These are phyloP conservation scores for Protobothrops flavoviridis DNA, from an alignment of 2,113 vertebrate species.

Conservation along the genomic window DNA sequence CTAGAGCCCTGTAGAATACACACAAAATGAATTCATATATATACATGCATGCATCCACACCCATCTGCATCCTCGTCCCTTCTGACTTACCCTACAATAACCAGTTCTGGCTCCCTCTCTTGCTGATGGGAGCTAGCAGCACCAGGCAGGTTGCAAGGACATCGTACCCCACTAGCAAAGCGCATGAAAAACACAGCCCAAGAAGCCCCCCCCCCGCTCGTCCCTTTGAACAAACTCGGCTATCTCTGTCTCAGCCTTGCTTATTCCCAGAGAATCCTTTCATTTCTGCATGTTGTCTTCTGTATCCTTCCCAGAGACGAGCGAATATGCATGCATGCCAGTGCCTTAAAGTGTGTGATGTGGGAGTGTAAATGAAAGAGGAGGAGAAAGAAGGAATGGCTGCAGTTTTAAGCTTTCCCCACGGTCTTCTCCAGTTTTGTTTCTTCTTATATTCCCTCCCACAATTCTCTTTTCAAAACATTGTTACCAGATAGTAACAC, in stretches of 20 bases:
- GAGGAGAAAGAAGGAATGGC: background rate
- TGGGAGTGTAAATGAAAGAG: background rate
- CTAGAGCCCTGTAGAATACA: background rate
- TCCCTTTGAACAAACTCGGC: background rate
- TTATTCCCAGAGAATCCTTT: background rate
- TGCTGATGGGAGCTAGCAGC: slow-evolving; percentile 7
- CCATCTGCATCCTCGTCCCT: background rate
- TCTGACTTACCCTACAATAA: slow-evolving; percentile 68
- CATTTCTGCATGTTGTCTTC: background rate
- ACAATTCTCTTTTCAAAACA: background rate
- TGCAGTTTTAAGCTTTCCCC: slow-evolving; percentile 7
- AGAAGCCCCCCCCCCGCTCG: background rate
- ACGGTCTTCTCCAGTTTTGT: background rate
- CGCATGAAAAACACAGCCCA: background rate
- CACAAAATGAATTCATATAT: background rate
- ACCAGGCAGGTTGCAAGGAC: background rate
- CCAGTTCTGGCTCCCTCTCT: slow-evolving; percentile 32
- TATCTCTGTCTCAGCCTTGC: background rate
- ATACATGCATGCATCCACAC: background rate
- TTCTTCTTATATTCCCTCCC: background rate
- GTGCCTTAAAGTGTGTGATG: background rate
- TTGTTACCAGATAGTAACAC: background rate
- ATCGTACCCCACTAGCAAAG: background rate
- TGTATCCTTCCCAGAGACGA: background rate
- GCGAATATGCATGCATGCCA: background rate